Conservation (phyloP, 2,113 vertebrate species). For the Delphinapterus leucas region DNA sequence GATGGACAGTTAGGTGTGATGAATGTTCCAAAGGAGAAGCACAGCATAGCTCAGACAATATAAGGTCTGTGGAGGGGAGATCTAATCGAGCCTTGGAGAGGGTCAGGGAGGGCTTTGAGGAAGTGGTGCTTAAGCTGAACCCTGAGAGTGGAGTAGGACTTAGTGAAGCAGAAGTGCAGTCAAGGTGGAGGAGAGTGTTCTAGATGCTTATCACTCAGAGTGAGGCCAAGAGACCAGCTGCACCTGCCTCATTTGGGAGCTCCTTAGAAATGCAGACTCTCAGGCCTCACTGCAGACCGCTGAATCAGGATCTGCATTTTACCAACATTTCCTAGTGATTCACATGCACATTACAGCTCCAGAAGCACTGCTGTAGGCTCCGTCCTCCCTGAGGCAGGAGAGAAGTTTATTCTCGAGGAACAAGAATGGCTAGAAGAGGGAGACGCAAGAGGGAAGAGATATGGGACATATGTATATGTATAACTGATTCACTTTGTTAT, state of each 20-base stretch:
- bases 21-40: not conserved
- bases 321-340: not conserved
- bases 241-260: no score
- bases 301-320: not conserved
- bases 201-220: not conserved
- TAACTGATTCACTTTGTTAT: no score
- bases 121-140: not conserved
- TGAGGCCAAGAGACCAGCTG: not conserved
- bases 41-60: not conserved
- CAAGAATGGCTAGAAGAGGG: not conserved
- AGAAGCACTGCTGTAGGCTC: no score
- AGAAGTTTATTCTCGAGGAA: not conserved
- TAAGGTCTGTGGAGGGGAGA: not conserved
- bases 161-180: not conserved
- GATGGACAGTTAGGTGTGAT: not conserved
- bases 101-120: not conserved
- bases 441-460: no score
- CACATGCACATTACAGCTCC: not conserved
- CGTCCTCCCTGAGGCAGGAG: not conserved
- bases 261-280: not conserved
- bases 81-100: not conserved
- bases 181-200: not conserved
- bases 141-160: not conserved
- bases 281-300: no score
- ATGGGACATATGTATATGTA: no score